These are phyloP conservation scores for Schrankia costaestrigalis DNA, from an alignment of 2,888 invertebrate genomes.

Conservation along the genomic window DNA sequence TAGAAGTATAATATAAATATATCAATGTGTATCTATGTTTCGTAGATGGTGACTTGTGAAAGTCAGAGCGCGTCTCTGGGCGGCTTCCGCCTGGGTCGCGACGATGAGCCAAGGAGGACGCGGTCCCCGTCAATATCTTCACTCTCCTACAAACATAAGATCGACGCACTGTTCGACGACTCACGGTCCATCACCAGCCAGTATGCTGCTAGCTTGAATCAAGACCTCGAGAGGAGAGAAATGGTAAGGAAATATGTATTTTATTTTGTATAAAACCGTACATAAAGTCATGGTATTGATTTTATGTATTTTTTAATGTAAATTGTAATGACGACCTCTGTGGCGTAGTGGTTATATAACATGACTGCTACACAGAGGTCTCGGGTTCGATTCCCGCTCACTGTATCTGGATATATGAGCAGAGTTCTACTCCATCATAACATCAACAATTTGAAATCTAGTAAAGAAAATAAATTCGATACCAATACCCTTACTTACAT, in stretches of 20 bases:
- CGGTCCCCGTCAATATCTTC: constrained; percentile 72
- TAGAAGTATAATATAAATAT: too few relatives aligned
- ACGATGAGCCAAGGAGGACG: constrained; percentile 60
- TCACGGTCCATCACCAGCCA: constrained; percentile 81
- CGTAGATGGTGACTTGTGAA: constrained; percentile 76
- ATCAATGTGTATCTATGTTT: background rate
- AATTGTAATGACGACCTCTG: too few relatives aligned
- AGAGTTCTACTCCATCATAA: too few relatives aligned
- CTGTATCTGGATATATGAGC: too few relatives aligned
- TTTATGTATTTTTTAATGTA: too few relatives aligned
- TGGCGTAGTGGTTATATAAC: too few relatives aligned
- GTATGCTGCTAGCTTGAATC: constrained; percentile 43
- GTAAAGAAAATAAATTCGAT: too few relatives aligned
- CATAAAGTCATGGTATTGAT: background rate
- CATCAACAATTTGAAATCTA: too few relatives aligned
- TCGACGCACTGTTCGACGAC: constrained; percentile 92
- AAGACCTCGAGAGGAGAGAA: constrained; percentile 54
- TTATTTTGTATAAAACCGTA: background rate
- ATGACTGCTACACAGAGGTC: too few relatives aligned
- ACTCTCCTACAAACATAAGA: constrained; percentile 90
- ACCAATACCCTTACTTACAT: too few relatives aligned
- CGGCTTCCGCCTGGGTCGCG: constrained; percentile 71
- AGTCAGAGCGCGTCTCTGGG: constrained; percentile 59
- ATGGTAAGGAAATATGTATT: constrained; percentile 45
- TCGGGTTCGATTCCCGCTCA: too few relatives aligned